Percentiles rank a stretch among this genome's conserved stretches.
These are phyloP conservation scores for Bombus cullumanus DNA, from an alignment of 1,140 invertebrate species.

Conservation along the genomic window DNA sequence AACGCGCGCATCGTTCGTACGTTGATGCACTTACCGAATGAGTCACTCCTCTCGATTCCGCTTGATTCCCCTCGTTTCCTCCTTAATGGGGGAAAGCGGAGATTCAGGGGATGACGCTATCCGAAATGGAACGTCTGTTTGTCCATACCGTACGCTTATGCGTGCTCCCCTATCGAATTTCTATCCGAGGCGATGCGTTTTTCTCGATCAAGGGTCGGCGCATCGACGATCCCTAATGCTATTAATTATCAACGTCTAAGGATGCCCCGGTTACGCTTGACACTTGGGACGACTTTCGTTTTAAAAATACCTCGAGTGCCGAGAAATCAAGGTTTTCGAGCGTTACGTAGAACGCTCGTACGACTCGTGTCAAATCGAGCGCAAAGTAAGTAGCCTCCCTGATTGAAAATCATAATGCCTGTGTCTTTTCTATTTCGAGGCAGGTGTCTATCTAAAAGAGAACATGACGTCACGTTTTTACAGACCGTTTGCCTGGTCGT, in stretches of 20 bases:
- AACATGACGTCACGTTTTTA: constrained; percentile 23
- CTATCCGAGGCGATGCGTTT: background rate
- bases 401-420: background rate
- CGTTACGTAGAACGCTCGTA: too few species aligned
- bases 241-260: too few species aligned
- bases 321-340: too few species aligned
- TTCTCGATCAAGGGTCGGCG: background rate
- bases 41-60: constrained; percentile 15
- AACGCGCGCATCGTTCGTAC: too few species aligned
- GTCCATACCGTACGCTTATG: background rate
- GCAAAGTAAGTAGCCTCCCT: background rate
- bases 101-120: background rate
- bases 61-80: background rate
- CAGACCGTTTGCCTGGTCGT: constrained; percentile 6
- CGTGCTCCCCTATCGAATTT: background rate
- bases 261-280: too few species aligned
- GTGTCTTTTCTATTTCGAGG: background rate
- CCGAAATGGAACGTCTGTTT: background rate
- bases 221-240: background rate
- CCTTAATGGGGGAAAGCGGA: background rate
- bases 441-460: background rate
- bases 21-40: constrained; percentile 1
- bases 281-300: too few species aligned
- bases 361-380: background rate
- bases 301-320: too few species aligned